Base-by-base conservation (phyloP, 2,888 invertebrate species). In the Trachelus troglodyta region DNA sequence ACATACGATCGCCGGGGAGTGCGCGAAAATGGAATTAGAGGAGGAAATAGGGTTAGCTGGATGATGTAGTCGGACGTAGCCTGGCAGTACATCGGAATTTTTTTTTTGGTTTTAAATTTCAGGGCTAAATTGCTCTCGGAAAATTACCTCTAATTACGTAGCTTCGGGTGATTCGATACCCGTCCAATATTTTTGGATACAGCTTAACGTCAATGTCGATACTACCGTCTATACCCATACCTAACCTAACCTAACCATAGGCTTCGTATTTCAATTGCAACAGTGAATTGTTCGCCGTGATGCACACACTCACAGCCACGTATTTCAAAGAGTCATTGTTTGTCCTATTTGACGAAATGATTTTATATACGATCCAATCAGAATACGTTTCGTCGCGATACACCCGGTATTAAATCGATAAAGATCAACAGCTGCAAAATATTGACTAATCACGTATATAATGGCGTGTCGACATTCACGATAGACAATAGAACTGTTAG, bases 21-120 rank as follows among this genome's bases (percentile, higher is more conserved):
- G 85, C 83, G 89, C 87, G 88, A 90, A 90, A 91, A 91, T 90
- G 86, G 86, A 89, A 90, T 90, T 89, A 89, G 82, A 84, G 83
- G 85, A 86, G 87, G 83, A 87, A 91, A 91, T 87, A 86, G 85
- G 85, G 86, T 89, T 89, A 88, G 87, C 82, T 84, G 87, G 86
- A 89, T 89, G 90, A 89, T 88, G 87, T 89, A 87, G 71, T 31
- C 71, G 71, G 71, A 31, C 33, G 71, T 34, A 71, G 34, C 31
- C 12, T 2, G 71, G 31, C 34, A 77, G 81, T 80, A 83, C 83
- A 85, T 2, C 56, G 56, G 9, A 56, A 56, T 56, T 56, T 56
- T 56, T 87, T 87, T 88, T 87, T 88, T 76, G 84, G 83, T 88
- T 90, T 89, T 85, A 85, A 87, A 88, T 89, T 88, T 86, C 84